Evolutionary conservation across 1,140 invertebrate genomes (phyloP).

Genomic region (Phocides pigmalion): DNA sequence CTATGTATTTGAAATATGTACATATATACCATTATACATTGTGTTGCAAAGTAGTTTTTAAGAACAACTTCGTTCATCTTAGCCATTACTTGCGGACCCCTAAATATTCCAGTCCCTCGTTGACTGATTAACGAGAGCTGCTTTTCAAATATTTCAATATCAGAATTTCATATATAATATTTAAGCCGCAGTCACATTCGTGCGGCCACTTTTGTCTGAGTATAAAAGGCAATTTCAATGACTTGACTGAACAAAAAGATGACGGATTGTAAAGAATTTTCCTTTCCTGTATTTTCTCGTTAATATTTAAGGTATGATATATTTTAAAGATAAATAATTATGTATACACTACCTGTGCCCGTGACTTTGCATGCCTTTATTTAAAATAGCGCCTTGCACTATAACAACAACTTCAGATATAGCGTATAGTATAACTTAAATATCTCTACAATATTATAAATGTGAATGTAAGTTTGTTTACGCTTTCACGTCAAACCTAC

Average conservation of each 20-base stretch:
- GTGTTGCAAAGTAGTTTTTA: too few species aligned
- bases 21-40: too few species aligned
- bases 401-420: too few species aligned
- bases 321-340: neutral
- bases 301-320: neutral
- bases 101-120: neutral
- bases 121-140: neutral
- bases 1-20: too few species aligned
- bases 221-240: neutral
- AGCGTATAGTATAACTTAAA: too few species aligned
- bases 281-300: neutral
- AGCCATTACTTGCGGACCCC: too few species aligned
- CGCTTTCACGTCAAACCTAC: too few species aligned
- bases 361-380: too few species aligned
- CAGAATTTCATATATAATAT: neutral
- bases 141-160: neutral
- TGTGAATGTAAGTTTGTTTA: too few species aligned
- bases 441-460: too few species aligned
- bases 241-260: neutral
- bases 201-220: neutral
- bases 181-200: neutral
- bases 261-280: neutral
- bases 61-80: too few species aligned
- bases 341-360: neutral
- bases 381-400: neutral